Base-by-base conservation (phyloP, 2,113 vertebrate species). In the Gasterosteus aculeatus region DNA sequence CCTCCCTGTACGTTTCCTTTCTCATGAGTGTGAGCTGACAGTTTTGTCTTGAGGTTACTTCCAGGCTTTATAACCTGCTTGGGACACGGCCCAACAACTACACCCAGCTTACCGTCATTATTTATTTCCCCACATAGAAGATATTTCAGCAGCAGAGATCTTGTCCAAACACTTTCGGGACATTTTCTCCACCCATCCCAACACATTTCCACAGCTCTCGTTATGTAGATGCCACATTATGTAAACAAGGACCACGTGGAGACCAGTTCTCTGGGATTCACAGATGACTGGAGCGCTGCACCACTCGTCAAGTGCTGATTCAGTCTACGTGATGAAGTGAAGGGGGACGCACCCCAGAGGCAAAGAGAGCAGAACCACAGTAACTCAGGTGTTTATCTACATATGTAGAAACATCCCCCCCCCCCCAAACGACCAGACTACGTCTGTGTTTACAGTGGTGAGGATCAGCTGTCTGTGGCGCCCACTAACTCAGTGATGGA, bases 271-370 rank as follows among this genome's bases (percentile, higher is more conserved):
- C 60, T 41, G 63, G 38, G 76, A 51, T 82, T 86, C 63, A 69
- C 75, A 82, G 72, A 69, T 71, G 74, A 69, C 69, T 72, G 77
- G 66, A 74, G 72, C 22, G 7, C 62, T 87, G 85, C 81, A n/a
- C 82, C 38, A 31, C 72, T 49, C 63, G 81, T 85, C 81, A 89
- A 82, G 61, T 83, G 82, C 77, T 87, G 84, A 89, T 82, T 86
- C 87, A 84, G 80, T 74, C 54, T 69, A 80, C 77, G 75, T 76
- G 69, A 81, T 73, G 77, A 86, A 87, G 22, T 77, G 78, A 85
- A 76, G 39, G 53, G 49, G 66, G 53, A 67, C 14, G 67, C 56
- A 69, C 0, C 49, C 65, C 63, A 81, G 81, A 85, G 51, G 31
- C 68, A 69, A 72, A 39, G 65, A 69, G 81, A 85, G 81, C 84